Evolutionary conservation across 2,888 invertebrate genomes (phyloP).

Genomic region (Xanthorhoe designata): DNA sequence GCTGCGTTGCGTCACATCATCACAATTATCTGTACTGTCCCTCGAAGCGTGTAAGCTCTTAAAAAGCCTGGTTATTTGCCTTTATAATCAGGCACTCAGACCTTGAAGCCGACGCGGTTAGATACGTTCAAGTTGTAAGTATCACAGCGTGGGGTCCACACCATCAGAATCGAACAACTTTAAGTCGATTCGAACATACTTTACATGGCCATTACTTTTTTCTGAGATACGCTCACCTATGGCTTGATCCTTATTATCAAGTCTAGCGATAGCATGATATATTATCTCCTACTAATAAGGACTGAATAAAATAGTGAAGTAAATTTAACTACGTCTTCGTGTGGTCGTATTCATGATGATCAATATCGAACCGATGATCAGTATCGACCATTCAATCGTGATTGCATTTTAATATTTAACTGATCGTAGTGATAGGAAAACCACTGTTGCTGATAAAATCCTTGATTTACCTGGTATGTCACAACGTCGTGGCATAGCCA

Average conservation of each 20-base stretch:
- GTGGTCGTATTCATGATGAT: no score
- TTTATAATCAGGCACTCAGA: conserved; percentile 13
- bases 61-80: conserved; percentile 12
- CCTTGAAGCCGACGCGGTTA: conserved; percentile 17
- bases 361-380: no score
- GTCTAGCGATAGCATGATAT: background rate
- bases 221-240: conserved; percentile 32
- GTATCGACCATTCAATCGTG: no score
- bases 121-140: conserved; percentile 13
- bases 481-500: conserved; percentile 53
- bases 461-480: conserved; percentile 45
- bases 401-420: background rate
- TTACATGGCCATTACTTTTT: conserved; percentile 36
- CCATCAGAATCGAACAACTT: conserved; percentile 28
- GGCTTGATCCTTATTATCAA: conserved; percentile 1
- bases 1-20: conserved; percentile 7
- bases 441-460: conserved; percentile 35
- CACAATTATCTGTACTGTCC: conserved; percentile 11
- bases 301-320: background rate
- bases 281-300: background rate
- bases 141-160: conserved; percentile 11
- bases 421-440: conserved; percentile 35
- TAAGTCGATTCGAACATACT: conserved; percentile 36
- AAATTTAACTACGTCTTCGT: no score
- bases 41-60: conserved; percentile 9